Percentiles rank a stretch among this genome's conserved stretches.
Evolutionary conservation across 1,140 invertebrate genomes (phyloP).

Genomic region (Zaprionus lachaisei): DNA sequence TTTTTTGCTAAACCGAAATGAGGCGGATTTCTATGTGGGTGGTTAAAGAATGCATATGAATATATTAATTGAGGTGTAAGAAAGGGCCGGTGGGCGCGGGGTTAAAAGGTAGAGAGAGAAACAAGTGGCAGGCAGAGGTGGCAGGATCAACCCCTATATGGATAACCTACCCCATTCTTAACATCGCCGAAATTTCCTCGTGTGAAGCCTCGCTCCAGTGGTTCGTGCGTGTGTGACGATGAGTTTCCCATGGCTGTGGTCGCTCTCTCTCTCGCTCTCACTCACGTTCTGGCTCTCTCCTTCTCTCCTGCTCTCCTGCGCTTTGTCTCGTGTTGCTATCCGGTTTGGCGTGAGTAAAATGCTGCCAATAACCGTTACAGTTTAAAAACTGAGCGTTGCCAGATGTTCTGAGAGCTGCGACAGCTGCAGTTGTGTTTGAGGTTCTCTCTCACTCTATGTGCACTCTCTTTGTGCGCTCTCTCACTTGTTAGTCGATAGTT

Average conservation of each 20-base stretch:
- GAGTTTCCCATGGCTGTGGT: conserved; percentile 81
- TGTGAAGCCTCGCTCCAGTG: conserved; percentile 84
- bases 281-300: not conserved
- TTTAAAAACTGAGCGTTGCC: conserved; percentile 58
- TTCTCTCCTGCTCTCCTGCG: conserved; percentile 10
- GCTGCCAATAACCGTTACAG: conserved; percentile 68
- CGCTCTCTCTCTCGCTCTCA: conserved; percentile 1
- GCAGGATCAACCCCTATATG: conserved; percentile 19
- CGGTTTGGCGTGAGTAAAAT: conserved; percentile 72
- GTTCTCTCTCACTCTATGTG: not conserved
- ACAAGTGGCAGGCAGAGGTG: conserved; percentile 58
- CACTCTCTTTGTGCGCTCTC: not conserved
- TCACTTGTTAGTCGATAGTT: conserved; percentile 7
- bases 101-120: conserved; percentile 43
- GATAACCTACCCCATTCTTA: conserved; percentile 84
- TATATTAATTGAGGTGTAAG: not conserved
- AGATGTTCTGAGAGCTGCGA: conserved; percentile 42
- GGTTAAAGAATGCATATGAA: not conserved
- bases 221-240: conserved; percentile 85
- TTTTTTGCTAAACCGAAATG: conserved; percentile 86
- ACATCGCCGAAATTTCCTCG: conserved; percentile 84
- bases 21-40: conserved; percentile 85
- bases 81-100: not conserved
- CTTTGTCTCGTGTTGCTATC: conserved; percentile 11
- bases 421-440: not conserved